Evolutionary conservation across 2,113 vertebrate species (phyloP).

Genomic region (Corythoichthys haematopterus): DNA sequence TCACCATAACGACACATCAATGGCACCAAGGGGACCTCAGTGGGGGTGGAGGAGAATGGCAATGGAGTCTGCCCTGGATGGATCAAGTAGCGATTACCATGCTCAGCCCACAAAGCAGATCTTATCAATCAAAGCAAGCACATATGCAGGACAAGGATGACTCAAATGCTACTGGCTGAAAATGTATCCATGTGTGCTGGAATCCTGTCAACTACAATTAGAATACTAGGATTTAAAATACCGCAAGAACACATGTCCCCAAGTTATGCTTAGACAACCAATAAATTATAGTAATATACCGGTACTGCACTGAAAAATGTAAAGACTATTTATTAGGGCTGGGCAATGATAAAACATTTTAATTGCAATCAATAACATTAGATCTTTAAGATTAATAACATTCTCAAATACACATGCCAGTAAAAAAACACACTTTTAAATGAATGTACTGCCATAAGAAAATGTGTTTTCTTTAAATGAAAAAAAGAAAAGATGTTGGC

Average conservation of each 20-base stretch:
- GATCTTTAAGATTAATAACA: no score
- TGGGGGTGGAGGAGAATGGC: constrained; percentile 16
- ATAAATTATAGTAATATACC: not conserved
- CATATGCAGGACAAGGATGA: not conserved
- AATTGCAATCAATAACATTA: no score
- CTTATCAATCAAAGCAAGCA: constrained; percentile 48
- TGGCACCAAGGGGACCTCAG: constrained; percentile 21
- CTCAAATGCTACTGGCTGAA: constrained; percentile 16
- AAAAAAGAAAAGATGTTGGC: no score
- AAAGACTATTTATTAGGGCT: not conserved
- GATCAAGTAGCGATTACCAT: constrained; percentile 27
- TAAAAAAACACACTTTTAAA: no score
- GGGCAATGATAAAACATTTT: no score
- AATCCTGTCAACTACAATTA: constrained; percentile 33
- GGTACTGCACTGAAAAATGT: not conserved
- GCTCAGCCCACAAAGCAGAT: constrained; percentile 26
- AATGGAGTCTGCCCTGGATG: constrained; percentile 13
- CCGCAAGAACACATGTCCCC: constrained; percentile 1
- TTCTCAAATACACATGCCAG: no score
- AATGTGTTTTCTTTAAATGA: no score
- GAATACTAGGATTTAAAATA: not conserved
- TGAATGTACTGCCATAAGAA: no score
- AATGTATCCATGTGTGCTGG: constrained; percentile 22
- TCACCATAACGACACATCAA: constrained; percentile 47
- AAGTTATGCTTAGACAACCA: constrained; percentile 18